Evolutionary conservation across 2,888 invertebrate species (phyloP).

Genomic region (Acanthosoma haemorrhoidale): DNA sequence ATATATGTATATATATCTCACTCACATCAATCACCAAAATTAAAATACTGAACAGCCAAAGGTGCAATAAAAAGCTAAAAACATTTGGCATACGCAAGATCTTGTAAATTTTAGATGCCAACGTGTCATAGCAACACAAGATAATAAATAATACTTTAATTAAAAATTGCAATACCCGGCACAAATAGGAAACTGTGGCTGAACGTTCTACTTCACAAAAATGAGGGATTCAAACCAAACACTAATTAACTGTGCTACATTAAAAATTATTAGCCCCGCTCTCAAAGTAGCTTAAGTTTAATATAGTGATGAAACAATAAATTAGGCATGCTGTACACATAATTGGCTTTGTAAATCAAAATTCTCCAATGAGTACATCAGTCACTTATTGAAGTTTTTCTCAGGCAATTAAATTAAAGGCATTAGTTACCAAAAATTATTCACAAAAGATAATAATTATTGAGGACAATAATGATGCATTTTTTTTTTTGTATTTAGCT

Average conservation of each 20-base stretch:
- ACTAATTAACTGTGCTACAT: conserved; percentile 27
- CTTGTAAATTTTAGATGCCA: conserved; percentile 30
- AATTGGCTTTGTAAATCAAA: conserved; percentile 28
- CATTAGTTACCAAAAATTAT: conserved; percentile 28
- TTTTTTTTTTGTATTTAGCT: conserved; percentile 25
- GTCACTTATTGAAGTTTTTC: conserved; percentile 27
- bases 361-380: conserved; percentile 26
- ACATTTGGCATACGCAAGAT: conserved; percentile 31
- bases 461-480: conserved; percentile 38
- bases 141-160: conserved; percentile 12
- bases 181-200: conserved; percentile 24
- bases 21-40: conserved; percentile 31
- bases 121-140: conserved; percentile 28
- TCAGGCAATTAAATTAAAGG: conserved; percentile 29
- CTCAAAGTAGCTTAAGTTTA: conserved; percentile 26
- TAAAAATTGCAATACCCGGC: conserved; percentile 26
- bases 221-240: conserved; percentile 23
- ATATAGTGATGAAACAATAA: conserved; percentile 28
- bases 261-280: conserved; percentile 29
- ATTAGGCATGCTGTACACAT: conserved; percentile 30
- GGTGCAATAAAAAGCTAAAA: conserved; percentile 31
- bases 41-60: conserved; percentile 30
- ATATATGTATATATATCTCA: too few relatives aligned
- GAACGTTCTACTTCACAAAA: conserved; percentile 25
- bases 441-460: conserved; percentile 34